These are phyloP conservation scores for Myripristis jacobus DNA, from an alignment of 2,797 vertebrate species.

Conservation along the genomic window DNA sequence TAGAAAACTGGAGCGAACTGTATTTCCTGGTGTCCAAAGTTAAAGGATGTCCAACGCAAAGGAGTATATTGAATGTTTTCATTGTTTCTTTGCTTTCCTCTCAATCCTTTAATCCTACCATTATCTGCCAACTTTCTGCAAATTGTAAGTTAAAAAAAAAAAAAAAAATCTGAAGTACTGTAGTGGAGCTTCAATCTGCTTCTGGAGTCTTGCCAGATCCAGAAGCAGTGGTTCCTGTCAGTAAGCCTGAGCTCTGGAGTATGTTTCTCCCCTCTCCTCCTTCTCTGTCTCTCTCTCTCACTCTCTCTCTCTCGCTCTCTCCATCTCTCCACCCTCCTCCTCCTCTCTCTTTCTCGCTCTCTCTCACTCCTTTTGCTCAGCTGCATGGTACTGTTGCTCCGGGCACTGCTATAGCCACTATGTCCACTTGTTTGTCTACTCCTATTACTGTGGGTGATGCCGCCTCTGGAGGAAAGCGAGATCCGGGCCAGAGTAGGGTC, in stretches of 20 bases:
- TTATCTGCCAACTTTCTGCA: not conserved
- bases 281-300: not conserved
- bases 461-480: conserved; percentile 68
- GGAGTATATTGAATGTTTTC: not conserved
- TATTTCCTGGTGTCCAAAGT: conserved; percentile 15
- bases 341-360: not conserved
- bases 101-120: conserved; percentile 18
- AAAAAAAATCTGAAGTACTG: not conserved
- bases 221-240: conserved; percentile 74
- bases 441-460: conserved; percentile 72
- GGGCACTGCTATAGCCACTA: conserved; percentile 61
- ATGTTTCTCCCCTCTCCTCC: conserved; percentile 10
- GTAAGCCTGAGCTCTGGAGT: conserved; percentile 61
- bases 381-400: conserved; percentile 48
- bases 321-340: not conserved
- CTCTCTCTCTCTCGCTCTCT: not conserved
- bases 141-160: no score
- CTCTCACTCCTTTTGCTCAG: conserved; percentile 1
- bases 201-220: conserved; percentile 37
- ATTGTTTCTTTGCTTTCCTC: not conserved
- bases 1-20: conserved; percentile 38
- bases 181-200: conserved; percentile 57
- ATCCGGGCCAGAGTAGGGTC: conserved; percentile 61
- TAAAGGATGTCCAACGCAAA: conserved; percentile 17
- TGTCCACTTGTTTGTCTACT: conserved; percentile 77